phyloP scores from a whole-genome alignment of 2,888 invertebrate species.

The Baccha elongata region DNA sequence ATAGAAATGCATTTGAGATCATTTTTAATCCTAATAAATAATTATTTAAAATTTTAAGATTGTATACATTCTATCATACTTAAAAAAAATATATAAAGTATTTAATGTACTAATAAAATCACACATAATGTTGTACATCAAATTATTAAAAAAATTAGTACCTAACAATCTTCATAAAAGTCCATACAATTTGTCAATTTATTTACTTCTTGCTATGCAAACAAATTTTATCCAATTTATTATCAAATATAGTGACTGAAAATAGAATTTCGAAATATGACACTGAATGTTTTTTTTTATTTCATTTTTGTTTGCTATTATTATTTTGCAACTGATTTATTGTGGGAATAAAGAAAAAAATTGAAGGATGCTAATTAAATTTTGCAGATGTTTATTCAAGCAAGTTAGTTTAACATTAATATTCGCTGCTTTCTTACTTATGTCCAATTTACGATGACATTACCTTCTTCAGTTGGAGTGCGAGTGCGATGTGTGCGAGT shows the following conservation, averaged over 20 bases:
- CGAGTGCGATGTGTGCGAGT: background rate
- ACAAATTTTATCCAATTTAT: too few relatives aligned
- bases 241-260: background rate
- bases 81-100: too few relatives aligned
- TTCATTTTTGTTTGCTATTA: background rate
- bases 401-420: background rate
- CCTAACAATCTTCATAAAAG: too few relatives aligned
- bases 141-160: too few relatives aligned
- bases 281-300: background rate
- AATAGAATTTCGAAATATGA: background rate
- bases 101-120: too few relatives aligned
- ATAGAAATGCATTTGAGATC: too few relatives aligned
- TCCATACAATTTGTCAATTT: too few relatives aligned
- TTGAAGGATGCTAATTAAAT: slow-evolving; percentile 12
- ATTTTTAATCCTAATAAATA: too few relatives aligned
- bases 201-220: too few relatives aligned
- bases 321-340: slow-evolving; percentile 14
- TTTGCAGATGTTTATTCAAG: slow-evolving; percentile 3
- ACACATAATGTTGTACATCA: too few relatives aligned
- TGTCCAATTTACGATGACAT: background rate
- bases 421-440: background rate
- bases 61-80: too few relatives aligned
- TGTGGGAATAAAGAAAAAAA: background rate
- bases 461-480: background rate
- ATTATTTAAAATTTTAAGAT: too few relatives aligned